phyloP scores from a whole-genome alignment of 2,797 vertebrate genomes.

The Brachyalestes nurse region DNA sequence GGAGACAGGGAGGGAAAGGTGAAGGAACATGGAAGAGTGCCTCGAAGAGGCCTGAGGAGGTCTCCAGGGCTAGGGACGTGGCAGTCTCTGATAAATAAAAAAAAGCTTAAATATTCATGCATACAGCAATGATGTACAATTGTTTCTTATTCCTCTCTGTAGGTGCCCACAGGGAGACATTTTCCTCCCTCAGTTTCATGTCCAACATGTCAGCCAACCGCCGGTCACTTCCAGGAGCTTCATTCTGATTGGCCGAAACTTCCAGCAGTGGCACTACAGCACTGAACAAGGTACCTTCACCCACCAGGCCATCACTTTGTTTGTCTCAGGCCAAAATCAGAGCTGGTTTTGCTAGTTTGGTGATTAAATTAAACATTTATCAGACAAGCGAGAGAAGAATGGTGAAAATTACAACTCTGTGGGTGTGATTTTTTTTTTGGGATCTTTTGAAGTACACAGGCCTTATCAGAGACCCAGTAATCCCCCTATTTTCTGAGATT shows the following conservation, averaged over 20 bases:
- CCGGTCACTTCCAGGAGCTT: conserved; percentile 82
- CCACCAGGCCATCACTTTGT: neutral
- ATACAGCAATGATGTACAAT: neutral
- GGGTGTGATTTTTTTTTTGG: neutral
- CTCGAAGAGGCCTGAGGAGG: no score
- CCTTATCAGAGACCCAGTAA: neutral
- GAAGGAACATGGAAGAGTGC: no score
- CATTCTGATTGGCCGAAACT: conserved; percentile 91
- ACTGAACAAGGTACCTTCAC: conserved; percentile 86
- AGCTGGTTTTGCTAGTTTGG: neutral
- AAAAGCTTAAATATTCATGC: neutral
- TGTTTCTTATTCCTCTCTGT: conserved; percentile 17
- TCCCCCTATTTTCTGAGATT: neutral
- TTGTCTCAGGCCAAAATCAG: neutral
- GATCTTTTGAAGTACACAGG: neutral
- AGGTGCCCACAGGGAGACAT: conserved; percentile 74
- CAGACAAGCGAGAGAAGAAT: neutral
- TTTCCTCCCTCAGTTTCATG: conserved; percentile 80
- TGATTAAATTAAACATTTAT: conserved; percentile 3
- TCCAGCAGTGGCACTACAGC: conserved; percentile 93
- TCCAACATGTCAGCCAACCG: conserved; percentile 74
- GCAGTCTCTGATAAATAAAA: neutral
- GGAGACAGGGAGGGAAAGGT: no score
- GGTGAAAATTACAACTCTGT: neutral
- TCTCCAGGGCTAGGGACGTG: no score